Conservation (phyloP, 2,888 invertebrate species). For the Acanthosepion lycidas region DNA sequence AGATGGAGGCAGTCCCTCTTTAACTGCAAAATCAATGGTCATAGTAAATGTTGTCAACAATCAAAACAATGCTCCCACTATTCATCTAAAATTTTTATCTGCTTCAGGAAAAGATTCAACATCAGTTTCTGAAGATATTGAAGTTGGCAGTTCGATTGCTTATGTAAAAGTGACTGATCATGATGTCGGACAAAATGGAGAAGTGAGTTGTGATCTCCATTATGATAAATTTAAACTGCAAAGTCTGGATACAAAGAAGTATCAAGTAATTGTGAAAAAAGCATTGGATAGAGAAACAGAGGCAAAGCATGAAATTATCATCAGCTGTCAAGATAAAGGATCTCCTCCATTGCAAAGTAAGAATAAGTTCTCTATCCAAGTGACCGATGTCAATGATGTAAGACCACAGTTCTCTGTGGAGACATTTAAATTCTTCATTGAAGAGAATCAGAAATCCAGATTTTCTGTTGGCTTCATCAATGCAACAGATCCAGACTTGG, state of each 20-base stretch:
- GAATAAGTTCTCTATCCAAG: neutral
- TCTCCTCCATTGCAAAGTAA: slow-evolving; percentile 14
- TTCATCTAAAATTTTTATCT: neutral
- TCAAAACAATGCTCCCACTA: neutral
- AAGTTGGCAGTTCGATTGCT: neutral
- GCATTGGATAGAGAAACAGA: slow-evolving; percentile 33
- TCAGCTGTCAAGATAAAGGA: slow-evolving; percentile 33
- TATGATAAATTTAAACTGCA: slow-evolving; percentile 4
- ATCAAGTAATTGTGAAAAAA: slow-evolving; percentile 22
- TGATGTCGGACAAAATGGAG: neutral
- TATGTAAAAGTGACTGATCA: slow-evolving; percentile 21
- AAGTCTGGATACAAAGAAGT: slow-evolving; percentile 6
- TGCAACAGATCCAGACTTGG: slow-evolving; percentile 13
- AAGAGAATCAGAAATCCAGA: slow-evolving; percentile 8
- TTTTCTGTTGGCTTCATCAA: slow-evolving; percentile 10
- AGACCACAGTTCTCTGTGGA: slow-evolving; percentile 22
- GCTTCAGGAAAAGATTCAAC: neutral
- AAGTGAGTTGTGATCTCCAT: neutral
- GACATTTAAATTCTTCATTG: slow-evolving; percentile 33
- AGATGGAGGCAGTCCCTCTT: neutral
- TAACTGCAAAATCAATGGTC: slow-evolving; percentile 21
- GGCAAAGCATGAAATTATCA: slow-evolving; percentile 21
- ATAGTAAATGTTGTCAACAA: slow-evolving; percentile 4
- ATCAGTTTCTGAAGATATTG: neutral
- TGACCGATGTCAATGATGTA: slow-evolving; percentile 12